A percentile compares a stretch with the other conserved stretches of the same genome.
Evolutionary conservation across 1,140 invertebrate species (phyloP).

Genomic region (Cyphomyrmex costatus): DNA sequence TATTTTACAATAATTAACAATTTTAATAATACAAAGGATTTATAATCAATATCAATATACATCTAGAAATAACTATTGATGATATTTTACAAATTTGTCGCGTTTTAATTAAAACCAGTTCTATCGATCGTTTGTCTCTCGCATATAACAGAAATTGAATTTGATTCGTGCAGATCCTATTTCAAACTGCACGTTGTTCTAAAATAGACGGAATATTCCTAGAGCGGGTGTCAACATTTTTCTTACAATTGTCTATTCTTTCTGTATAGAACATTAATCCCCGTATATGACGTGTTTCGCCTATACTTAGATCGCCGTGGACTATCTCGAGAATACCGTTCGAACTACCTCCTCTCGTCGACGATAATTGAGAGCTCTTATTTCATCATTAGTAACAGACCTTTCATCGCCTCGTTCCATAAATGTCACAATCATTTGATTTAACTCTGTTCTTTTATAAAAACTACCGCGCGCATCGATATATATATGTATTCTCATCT

Average conservation of each 20-base stretch:
- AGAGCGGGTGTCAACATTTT: conserved; percentile 14
- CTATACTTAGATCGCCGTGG: conserved; percentile 41
- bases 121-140: conserved; percentile 5
- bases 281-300: not conserved
- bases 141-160: conserved; percentile 6
- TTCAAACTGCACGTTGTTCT: conserved; percentile 11
- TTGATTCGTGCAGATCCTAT: conserved; percentile 14
- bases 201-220: conserved; percentile 27
- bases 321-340: conserved; percentile 16
- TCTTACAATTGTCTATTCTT: conserved; percentile 35
- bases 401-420: not conserved
- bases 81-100: conserved; percentile 36
- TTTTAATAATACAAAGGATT: not conserved
- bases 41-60: not conserved
- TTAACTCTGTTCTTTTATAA: not conserved
- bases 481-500: not conserved
- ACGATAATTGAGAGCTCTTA: conserved; percentile 22
- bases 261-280: conserved; percentile 26
- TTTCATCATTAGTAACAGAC: conserved; percentile 27
- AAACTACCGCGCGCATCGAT: not conserved
- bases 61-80: not conserved
- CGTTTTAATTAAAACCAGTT: not conserved
- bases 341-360: not conserved
- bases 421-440: conserved; percentile 15
- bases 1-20: conserved; percentile 15